Conservation (phyloP, 2,888 invertebrate genomes). For the Brassicogethes aeneus region DNA sequence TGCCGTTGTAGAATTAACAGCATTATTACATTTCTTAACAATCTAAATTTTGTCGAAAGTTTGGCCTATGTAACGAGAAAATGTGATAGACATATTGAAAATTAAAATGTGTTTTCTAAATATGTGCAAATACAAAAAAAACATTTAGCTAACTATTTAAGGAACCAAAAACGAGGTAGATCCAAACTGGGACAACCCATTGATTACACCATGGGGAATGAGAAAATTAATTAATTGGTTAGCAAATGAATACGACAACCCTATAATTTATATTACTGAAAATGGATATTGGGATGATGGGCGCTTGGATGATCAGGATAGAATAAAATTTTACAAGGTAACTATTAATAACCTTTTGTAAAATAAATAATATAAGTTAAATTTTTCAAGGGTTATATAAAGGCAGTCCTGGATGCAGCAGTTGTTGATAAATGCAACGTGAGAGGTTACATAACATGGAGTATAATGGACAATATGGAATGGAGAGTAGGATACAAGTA, state of each 20-base stretch:
- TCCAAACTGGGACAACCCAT: slow-evolving; percentile 44
- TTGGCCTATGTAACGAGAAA: too few species aligned
- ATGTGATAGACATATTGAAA: too few species aligned
- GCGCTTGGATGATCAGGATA: slow-evolving; percentile 42
- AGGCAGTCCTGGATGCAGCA: slow-evolving; percentile 3
- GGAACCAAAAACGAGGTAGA: slow-evolving; percentile 31
- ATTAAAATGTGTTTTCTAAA: too few species aligned
- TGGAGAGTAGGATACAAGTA: slow-evolving; percentile 68
- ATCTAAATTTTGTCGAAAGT: too few species aligned
- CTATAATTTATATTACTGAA: slow-evolving; percentile 49
- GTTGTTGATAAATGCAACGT: slow-evolving; percentile 42
- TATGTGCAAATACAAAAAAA: too few species aligned
- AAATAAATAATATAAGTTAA: not conserved
- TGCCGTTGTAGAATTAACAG: too few species aligned
- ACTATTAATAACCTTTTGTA: too few species aligned
- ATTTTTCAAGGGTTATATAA: slow-evolving; percentile 13
- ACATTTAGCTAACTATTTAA: too few species aligned
- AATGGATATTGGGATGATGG: slow-evolving; percentile 49
- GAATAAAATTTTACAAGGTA: slow-evolving; percentile 38
- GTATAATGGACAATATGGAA: slow-evolving; percentile 76
- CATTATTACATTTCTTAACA: too few species aligned
- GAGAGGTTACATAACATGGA: slow-evolving; percentile 66
- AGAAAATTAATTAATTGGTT: slow-evolving; percentile 47
- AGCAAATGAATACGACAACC: slow-evolving; percentile 38
- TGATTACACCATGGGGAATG: slow-evolving; percentile 52